Base-by-base conservation (phyloP, 2,888 invertebrate genomes). In the Odontomyia ornata region DNA sequence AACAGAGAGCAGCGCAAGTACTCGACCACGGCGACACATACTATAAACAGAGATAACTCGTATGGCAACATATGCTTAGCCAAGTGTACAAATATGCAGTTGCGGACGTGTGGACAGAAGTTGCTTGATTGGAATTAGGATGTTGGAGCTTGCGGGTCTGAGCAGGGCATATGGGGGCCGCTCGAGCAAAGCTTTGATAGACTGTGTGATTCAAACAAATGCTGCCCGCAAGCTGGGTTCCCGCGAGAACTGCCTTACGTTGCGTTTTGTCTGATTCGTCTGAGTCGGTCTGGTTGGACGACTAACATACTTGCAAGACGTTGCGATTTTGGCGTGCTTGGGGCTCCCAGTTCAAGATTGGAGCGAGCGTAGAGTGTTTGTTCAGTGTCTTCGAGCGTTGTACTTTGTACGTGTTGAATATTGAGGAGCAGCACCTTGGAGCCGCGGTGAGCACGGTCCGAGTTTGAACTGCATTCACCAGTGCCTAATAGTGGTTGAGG, bases 181-280 rank as follows among this genome's bases (percentile, higher is more conserved):
- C 47, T 47, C 15, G 43, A 23, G 23, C 36, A 9, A 36, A 21
- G 46, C 64, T 28, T 43, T 46, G 43, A 21, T 18, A 15, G 43
- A 67, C 23, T 43, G 36, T 36, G 9, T 21, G 25, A 46, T 15
- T 15, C 11, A 43, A 47, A 25, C 69, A 36, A 52, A 18, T 15
- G 60, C 25, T 28, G 27, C 28, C 47, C 52, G 27, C 7, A n/a
- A 52, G 46, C n/a, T 36, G 18, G 43, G 43, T 60, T 15, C 28
- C 71, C 27, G 47, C 47, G 71, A 71, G 71, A 71, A 71, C 71
- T 25, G 71, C 47, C 71, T 71, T 71, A 71, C 28, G 52, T 47
- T 27, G 71, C 71, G 71, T 47, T 36, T 43, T 67, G 67, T 67
- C 67, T 43, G 67, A 3, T 25, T 36, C 21, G 60, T 60, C 64